Conservation (phyloP, 2,113 vertebrate species). For the Urocynchramus pylzowi region DNA sequence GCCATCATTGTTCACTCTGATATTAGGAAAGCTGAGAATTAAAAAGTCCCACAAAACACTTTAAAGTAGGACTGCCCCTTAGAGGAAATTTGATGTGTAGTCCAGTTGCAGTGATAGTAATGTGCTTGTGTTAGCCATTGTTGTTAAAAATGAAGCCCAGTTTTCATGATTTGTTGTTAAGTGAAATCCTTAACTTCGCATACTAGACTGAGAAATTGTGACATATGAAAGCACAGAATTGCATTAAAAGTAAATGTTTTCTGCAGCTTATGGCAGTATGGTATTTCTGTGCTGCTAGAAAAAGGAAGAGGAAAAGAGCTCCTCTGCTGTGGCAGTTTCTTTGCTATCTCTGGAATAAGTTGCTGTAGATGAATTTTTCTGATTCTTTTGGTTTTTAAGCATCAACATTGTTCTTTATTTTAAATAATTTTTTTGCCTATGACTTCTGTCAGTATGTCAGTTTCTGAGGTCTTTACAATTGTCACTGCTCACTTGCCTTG, state of each 20-base stretch:
- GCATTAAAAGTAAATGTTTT: neutral
- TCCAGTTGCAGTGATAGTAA: neutral
- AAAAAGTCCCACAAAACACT: neutral
- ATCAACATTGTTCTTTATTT: neutral
- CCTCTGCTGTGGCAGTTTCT: neutral
- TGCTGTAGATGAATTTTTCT: neutral
- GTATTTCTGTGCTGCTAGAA: neutral
- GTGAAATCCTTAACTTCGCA: neutral
- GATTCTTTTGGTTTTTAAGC: fast-evolving
- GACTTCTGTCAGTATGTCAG: neutral
- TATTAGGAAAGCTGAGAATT: neutral
- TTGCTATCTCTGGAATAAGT: neutral
- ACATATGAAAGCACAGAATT: neutral
- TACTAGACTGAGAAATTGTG: neutral
- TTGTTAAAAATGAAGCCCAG: neutral
- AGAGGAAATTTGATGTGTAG: neutral
- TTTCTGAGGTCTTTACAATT: neutral
- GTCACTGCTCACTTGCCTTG: neutral
- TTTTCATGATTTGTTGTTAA: neutral
- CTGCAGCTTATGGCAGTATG: neutral
- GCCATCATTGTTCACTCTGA: neutral
- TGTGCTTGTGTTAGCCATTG: neutral
- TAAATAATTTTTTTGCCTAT: neutral
- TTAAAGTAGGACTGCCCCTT: neutral
- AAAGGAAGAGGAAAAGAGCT: neutral